A percentile compares a stretch with the other conserved stretches of the same genome.
Evolutionary conservation across 2,113 vertebrate species (phyloP).

Genomic region (Phalacrocorax aristotelis): DNA sequence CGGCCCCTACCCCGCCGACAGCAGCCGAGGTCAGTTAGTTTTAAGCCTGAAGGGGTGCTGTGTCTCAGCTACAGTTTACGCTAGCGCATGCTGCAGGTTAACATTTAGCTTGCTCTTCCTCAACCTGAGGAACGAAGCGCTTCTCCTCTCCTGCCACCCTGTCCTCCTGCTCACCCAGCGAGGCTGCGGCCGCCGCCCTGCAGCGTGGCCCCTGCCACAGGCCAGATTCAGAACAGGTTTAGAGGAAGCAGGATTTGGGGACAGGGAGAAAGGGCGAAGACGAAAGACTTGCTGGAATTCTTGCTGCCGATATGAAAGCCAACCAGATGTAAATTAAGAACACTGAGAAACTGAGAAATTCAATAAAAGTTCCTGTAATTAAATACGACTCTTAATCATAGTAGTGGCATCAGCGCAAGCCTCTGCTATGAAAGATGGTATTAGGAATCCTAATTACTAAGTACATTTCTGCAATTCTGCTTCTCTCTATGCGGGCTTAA

Average conservation of each 20-base stretch:
- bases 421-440: conserved; percentile 1
- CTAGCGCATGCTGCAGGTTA: fast-evolving
- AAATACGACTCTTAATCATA: conserved; percentile 10
- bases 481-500: not conserved
- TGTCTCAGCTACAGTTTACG: fast-evolving
- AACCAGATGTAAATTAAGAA: not conserved
- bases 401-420: not conserved
- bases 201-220: fast-evolving
- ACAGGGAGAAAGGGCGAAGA: not conserved
- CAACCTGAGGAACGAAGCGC: fast-evolving
- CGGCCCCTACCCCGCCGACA: not conserved
- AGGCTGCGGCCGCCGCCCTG: not conserved
- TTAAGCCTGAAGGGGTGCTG: not conserved
- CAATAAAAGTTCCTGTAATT: not conserved
- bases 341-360: not conserved
- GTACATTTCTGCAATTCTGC: not conserved
- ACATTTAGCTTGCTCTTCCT: not conserved
- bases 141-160: not conserved
- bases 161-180: not conserved
- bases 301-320: not conserved
- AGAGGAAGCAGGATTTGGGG: not conserved
- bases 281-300: not conserved
- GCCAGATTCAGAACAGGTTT: no score
- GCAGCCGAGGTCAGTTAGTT: not conserved
- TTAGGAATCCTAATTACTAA: conserved; percentile 20